Conservation (phyloP, 92 coral and sea anemone genomes). For the Ricordea florida region DNA sequence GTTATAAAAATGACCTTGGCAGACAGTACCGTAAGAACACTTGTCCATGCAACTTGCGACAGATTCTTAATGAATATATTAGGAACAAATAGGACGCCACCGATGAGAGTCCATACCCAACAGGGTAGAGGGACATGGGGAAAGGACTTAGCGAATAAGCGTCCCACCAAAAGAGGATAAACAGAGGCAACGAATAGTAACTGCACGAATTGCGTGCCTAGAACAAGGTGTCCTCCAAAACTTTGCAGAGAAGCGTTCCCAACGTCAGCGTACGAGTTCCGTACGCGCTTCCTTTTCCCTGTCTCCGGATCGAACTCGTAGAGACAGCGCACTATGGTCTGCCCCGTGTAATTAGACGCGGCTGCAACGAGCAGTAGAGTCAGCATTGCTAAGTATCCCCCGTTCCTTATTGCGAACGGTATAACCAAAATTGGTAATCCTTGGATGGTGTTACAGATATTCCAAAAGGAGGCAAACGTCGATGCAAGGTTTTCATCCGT, state of each 20-base stretch:
- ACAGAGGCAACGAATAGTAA: slow-evolving; percentile 81
- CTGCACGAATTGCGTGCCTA: slow-evolving; percentile 73
- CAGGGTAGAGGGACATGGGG: slow-evolving; percentile 59
- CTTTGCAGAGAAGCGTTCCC: slow-evolving; percentile 76
- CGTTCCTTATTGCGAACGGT: slow-evolving; percentile 87
- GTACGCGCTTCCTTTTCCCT: slow-evolving; percentile 68
- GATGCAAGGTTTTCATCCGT: slow-evolving; percentile 60
- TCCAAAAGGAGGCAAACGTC: slow-evolving; percentile 91
- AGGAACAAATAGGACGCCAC: slow-evolving; percentile 84
- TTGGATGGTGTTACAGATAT: slow-evolving; percentile 96
- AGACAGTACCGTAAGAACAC: slow-evolving; percentile 81
- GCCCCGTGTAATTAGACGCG: slow-evolving; percentile 91
- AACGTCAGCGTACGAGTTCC: slow-evolving; percentile 78
- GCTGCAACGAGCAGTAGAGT: slow-evolving; percentile 71
- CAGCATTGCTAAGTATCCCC: slow-evolving; percentile 77
- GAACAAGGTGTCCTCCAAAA: slow-evolving; percentile 79
- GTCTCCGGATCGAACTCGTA: slow-evolving; percentile 56
- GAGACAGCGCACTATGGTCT: slow-evolving; percentile 78
- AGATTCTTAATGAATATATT: slow-evolving; percentile 83
- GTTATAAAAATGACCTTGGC: slow-evolving; percentile 86
- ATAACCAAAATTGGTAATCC: slow-evolving; percentile 96
- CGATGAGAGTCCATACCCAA: slow-evolving; percentile 81
- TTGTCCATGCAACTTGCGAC: slow-evolving; percentile 98
- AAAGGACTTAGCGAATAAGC: slow-evolving; percentile 73
- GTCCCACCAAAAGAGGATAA: slow-evolving; percentile 88